Evolutionary conservation across 2,113 vertebrate species (phyloP), one percentile per base, ranked within the genome.

Genomic region (Toxotes chatareus): DNA sequence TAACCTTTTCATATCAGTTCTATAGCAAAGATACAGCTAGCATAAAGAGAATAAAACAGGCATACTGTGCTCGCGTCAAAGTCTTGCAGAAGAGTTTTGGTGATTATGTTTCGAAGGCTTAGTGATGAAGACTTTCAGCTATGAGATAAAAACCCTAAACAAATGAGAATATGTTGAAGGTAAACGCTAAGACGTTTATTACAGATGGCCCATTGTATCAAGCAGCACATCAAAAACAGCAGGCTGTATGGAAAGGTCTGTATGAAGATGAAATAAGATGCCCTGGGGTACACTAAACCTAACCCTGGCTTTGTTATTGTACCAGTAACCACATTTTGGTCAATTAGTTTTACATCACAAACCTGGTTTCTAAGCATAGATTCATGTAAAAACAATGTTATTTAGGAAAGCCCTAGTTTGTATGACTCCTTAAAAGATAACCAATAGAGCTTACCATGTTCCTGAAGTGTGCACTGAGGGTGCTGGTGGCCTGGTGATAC

Each of bases 381-480:
- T 8, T 40, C 38, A 55, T n/a, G 47, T 21, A 19, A 49, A 49
- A 19, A 49, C 6, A 7, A 49, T 19, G 16, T 19, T 19, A 19
- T 53, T 53, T 23, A 53, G 8, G 10, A n/a, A 55, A 55, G 9
- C 11, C 21, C 2, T 21, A n/a, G 23, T 8, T 53, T 27, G 4
- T 44, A 10, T 57, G 0, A 23, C 5, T n/a, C 19, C 31, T 51
- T 27, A 23, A 67, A 59, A 27, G 2, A 31, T 36, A 11, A 9
- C 5, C 1, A 57, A 36, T 1, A 40, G 27, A 53, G 10, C 75
- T 94, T 88, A 99, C 97, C 98, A 99, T 98, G 91, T 98, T 99
- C 51, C 98, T 95, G 92, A 99, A 99, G 92, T 98, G 97, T 4
- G 98, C 97, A 0, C 97, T 98, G 68, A 99, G 96, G 0, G 97